Base-by-base conservation (phyloP, 2,888 invertebrate genomes). In the Noctua pronuba region DNA sequence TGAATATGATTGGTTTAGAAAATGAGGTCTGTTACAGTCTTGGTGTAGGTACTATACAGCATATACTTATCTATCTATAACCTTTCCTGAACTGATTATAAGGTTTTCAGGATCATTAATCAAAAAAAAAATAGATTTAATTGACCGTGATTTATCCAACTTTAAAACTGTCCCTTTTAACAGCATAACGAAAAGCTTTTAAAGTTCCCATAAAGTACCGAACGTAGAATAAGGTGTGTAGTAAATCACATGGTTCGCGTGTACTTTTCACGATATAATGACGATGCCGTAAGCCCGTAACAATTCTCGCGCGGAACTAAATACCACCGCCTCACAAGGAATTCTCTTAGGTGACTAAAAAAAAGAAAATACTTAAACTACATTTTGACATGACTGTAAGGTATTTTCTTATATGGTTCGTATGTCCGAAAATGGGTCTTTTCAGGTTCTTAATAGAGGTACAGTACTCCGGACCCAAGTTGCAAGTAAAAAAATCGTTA, bases 201-300 rank as follows among this genome's bases (percentile, higher is more conserved):
- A n/a, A 46, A 28, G 44, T n/a, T 8, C n/a, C 28, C 46, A 21
- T 73, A 46, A 70, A 77, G 67, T 73, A 55, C 58, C 28, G 35
- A 46, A 60, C 66, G 62, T 70, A 70, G 66, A 35, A 75, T 73
- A 60, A 68, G 38, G 66, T 28, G 60, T 38, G 38, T 35, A 60
- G 52, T 84, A 84, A 85, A 86, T 86, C 79, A 86, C 18, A 18
- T 0, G 38, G 70, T 2, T 86, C 6, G 83, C 84, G 83, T 84
- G 84, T 52, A 24, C 13, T 10, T 11, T 24, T 24, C 31, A 38
- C 70, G 28, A 44, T 62, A 64, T 72, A 85, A 79, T 75, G 69
- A 38, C 28, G 31, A 70, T 49, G 70, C 71, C 28, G 58, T 44
- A 6, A 0, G 44, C 28, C 44, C n/a, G 58, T 46, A 55, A 67